phyloP scores from a whole-genome alignment of 2,888 invertebrate species.

The Pachydiplax longipennis region DNA sequence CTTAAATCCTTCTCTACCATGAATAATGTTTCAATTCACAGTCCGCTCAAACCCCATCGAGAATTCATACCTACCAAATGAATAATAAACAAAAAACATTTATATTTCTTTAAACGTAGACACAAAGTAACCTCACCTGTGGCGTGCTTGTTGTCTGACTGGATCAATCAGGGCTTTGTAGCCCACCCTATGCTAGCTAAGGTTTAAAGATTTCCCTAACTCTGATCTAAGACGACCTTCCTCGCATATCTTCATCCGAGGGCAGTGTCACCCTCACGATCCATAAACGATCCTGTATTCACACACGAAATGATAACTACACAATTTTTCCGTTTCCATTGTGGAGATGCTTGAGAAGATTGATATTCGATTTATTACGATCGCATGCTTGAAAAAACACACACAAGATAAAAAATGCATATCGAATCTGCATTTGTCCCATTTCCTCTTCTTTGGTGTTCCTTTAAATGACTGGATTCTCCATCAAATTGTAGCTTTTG shows the following conservation, averaged over 20 bases:
- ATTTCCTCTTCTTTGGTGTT: conserved; percentile 36
- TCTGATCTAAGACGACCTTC: conserved; percentile 38
- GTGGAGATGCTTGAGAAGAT: conserved; percentile 34
- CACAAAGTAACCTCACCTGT: conserved; percentile 36
- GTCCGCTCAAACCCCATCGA: conserved; percentile 2
- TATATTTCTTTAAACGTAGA: conserved; percentile 38
- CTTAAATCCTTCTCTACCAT: background rate
- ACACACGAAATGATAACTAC: background rate
- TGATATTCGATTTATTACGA: background rate
- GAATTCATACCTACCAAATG: conserved; percentile 32
- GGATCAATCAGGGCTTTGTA: background rate
- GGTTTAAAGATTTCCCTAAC: conserved; percentile 32
- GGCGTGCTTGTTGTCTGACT: background rate
- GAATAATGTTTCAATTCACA: background rate
- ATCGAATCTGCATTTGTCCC: conserved; percentile 21
- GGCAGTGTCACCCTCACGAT: conserved; percentile 5
- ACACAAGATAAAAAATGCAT: conserved; percentile 21
- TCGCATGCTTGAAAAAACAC: conserved; percentile 6
- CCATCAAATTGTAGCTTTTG: conserved; percentile 34
- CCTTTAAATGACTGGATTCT: conserved; percentile 20
- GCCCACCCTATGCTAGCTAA: conserved; percentile 38
- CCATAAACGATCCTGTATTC: conserved; percentile 13
- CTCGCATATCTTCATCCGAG: conserved; percentile 37
- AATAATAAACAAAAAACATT: conserved; percentile 11
- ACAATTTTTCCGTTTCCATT: conserved; percentile 30